Base-by-base conservation (phyloP, 2,113 vertebrate species). In the Coracopsis vasa region DNA sequence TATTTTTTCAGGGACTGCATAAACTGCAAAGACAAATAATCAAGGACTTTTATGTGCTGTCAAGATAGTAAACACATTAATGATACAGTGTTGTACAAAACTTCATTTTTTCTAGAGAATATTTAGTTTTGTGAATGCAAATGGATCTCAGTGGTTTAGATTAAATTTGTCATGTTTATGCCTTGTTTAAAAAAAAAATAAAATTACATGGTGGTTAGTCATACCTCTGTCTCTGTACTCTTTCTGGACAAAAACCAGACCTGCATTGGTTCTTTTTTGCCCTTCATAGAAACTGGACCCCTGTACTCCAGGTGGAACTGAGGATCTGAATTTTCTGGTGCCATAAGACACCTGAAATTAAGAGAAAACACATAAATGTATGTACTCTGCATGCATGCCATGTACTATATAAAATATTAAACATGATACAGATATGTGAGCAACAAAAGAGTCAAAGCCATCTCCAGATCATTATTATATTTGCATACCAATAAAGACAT, bases 201-300 rank as follows among this genome's bases (percentile, higher is more conserved):
- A 47, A 80, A 94, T 81, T 80, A 83, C 29, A 45, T 47, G 79
- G 66, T 75, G 39, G 56, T 96, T 96, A 93, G 71, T 96, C 97
- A 98, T 96, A 98, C 98, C 96, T 98, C 97, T 35, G 95, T 96
- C 95, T 98, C 98, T 81, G 97, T 97, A 88, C 90, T 97, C 96
- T 98, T 99, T 97, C 99, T 98, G 81, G 99, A 99, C 72, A 99
- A 98, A 98, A 99, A 99, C 99, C 99, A 99, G 96, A 99, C 99
- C 97, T 99, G 99, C 99, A 99, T 99, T 24, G 99, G 99, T 16
- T 99, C 99, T 95, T 99, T 99, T 97, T 99, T 99, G 61, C 99
- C 99, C 98, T 99, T 99, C 99, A 99, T 99, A 96, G 98, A 98
- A 95, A 99, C 89, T 3, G 99, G 99, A 75, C 99, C 99, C 92